These are phyloP conservation scores for Philypnodon macrostomus DNA, from an alignment of 2,797 vertebrate genomes.

Conservation along the genomic window DNA sequence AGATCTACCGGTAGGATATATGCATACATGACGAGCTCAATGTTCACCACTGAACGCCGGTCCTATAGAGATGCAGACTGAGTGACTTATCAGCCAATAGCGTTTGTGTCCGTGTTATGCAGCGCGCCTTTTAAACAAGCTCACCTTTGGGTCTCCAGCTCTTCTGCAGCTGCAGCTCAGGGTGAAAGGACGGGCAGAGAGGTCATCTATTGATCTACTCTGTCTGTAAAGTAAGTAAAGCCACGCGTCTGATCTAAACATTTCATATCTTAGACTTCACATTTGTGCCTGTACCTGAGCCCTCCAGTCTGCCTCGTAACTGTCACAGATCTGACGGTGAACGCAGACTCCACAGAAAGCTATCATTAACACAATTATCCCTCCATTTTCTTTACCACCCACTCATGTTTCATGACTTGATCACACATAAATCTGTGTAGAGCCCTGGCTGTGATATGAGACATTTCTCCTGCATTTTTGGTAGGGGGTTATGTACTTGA, in stretches of 20 bases:
- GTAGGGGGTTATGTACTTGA: no score
- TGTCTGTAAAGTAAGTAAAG: neutral
- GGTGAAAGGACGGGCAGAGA: neutral
- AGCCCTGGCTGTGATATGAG: conserved; percentile 9
- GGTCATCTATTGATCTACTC: neutral
- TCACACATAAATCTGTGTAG: conserved; percentile 31
- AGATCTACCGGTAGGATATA: no score
- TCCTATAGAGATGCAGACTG: no score
- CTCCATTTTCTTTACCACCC: conserved; percentile 48
- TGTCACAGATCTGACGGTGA: conserved; percentile 37
- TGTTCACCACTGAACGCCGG: no score
- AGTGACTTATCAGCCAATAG: conserved; percentile 61
- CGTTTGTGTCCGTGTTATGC: conserved; percentile 46
- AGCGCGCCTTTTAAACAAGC: conserved; percentile 36
- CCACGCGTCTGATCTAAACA: no score
- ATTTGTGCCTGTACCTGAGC: no score
- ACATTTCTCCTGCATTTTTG: neutral
- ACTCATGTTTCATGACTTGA: conserved; percentile 42
- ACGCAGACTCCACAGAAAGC: conserved; percentile 55
- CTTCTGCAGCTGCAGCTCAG: conserved; percentile 25
- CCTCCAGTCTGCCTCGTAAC: conserved; percentile 50
- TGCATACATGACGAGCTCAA: no score
- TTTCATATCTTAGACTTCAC: no score
- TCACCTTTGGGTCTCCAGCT: conserved; percentile 32
- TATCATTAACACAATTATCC: conserved; percentile 65